phyloP scores from a whole-genome alignment of 2,888 invertebrate species.

The Melieria picta region DNA sequence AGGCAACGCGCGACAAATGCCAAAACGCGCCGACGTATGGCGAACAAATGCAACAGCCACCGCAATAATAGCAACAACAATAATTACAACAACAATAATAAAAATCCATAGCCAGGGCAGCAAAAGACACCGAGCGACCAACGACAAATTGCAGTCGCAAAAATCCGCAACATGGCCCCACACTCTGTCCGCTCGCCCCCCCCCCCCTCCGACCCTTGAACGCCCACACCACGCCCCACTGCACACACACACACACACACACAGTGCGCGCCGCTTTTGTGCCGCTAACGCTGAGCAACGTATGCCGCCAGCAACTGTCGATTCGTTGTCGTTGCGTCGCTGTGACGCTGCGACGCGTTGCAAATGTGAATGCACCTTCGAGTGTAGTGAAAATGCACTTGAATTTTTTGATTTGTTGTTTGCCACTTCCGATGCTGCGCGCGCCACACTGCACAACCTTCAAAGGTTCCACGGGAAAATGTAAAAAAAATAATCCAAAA shows the following conservation, averaged over 20 bases:
- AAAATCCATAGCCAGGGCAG: conserved; percentile 9
- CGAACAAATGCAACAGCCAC: conserved; percentile 8
- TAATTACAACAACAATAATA: not conserved
- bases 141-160: conserved; percentile 24
- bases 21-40: not conserved
- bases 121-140: conserved; percentile 21
- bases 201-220: too few species aligned
- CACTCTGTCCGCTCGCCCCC: too few species aligned
- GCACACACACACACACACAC: too few species aligned
- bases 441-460: not conserved
- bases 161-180: not conserved
- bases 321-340: conserved; percentile 11
- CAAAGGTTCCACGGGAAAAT: not conserved
- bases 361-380: conserved; percentile 35
- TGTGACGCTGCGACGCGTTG: conserved; percentile 15
- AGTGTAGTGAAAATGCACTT: conserved; percentile 34
- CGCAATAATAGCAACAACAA: conserved; percentile 11
- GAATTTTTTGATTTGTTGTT: conserved; percentile 34
- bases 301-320: conserved; percentile 10
- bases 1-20: conserved; percentile 20
- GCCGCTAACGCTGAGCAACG: too few species aligned
- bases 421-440: conserved; percentile 20
- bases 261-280: too few species aligned
- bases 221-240: too few species aligned
- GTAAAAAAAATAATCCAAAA: not conserved